These are phyloP conservation scores for Tenthredo scrophulariae DNA, from an alignment of 2,888 invertebrate genomes.

Conservation along the genomic window DNA sequence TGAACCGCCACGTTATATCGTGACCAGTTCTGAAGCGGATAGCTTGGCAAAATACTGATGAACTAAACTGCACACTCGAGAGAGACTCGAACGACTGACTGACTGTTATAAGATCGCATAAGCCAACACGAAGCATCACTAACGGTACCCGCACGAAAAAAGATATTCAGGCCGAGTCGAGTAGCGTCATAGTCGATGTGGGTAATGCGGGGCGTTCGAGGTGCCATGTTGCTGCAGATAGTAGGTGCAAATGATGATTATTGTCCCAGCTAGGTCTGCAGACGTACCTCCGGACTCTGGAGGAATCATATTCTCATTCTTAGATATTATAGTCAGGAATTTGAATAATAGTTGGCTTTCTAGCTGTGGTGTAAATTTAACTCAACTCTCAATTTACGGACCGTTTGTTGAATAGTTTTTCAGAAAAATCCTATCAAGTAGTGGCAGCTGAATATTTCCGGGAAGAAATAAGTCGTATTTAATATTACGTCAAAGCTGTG, in stretches of 20 bases:
- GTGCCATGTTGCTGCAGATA: neutral
- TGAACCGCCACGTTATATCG: neutral
- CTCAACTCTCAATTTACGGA: neutral
- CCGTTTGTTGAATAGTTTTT: neutral
- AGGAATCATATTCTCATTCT: neutral
- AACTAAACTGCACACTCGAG: slow-evolving; percentile 50
- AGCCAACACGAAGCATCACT: slow-evolving; percentile 63
- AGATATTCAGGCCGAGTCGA: slow-evolving; percentile 71
- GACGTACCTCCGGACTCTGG: neutral
- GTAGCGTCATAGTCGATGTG: slow-evolving; percentile 16
- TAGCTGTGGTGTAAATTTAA: neutral
- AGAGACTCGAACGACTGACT: slow-evolving; percentile 57
- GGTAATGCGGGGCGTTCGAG: slow-evolving; percentile 8
- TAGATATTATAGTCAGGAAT: neutral
- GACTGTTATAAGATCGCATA: slow-evolving; percentile 60
- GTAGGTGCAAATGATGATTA: neutral
- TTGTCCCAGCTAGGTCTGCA: too few relatives aligned
- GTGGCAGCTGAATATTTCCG: neutral
- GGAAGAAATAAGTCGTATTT: neutral
- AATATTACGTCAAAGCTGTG: neutral
- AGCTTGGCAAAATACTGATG: slow-evolving; percentile 23
- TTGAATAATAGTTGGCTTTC: neutral
- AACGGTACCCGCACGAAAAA: slow-evolving; percentile 73
- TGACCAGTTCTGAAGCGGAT: neutral
- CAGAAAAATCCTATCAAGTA: neutral